Conservation (phyloP, 2,797 vertebrate species). For the Coreius guichenoti region DNA sequence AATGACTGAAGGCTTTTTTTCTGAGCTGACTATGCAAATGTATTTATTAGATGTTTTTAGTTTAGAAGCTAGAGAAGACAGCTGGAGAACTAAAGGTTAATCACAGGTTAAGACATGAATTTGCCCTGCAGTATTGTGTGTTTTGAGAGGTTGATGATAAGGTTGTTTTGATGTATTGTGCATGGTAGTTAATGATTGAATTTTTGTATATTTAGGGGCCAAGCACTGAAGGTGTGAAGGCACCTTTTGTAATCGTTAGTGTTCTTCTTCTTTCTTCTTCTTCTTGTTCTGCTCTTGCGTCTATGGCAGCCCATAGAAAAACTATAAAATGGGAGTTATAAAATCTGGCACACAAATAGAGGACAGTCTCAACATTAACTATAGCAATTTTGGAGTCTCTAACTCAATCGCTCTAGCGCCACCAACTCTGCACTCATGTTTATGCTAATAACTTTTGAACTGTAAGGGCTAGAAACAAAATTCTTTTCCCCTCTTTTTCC, state of each 20-base stretch:
- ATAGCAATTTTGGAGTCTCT: background rate
- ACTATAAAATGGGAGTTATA: background rate
- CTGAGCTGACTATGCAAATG: slow-evolving; percentile 51
- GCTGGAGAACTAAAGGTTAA: slow-evolving; percentile 46
- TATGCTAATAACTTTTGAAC: background rate
- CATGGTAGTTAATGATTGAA: background rate
- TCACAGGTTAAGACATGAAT: slow-evolving; percentile 43
- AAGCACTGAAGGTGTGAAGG: background rate
- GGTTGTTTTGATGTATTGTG: background rate
- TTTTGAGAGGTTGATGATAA: background rate
- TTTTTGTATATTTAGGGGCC: background rate
- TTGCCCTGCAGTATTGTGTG: background rate
- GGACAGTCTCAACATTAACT: background rate
- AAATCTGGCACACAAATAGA: background rate
- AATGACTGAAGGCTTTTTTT: slow-evolving; percentile 69
- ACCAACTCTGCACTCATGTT: background rate
- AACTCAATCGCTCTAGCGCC: background rate
- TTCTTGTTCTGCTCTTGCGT: background rate
- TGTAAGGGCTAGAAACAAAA: background rate
- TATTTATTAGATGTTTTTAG: slow-evolving; percentile 68
- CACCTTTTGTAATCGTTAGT: background rate
- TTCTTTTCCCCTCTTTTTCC: background rate
- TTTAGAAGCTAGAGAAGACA: slow-evolving; percentile 57
- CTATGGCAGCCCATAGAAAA: background rate
- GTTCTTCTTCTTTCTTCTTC: background rate